Base-by-base conservation (phyloP, 2,888 invertebrate species). In the Chymomyza amoena region DNA sequence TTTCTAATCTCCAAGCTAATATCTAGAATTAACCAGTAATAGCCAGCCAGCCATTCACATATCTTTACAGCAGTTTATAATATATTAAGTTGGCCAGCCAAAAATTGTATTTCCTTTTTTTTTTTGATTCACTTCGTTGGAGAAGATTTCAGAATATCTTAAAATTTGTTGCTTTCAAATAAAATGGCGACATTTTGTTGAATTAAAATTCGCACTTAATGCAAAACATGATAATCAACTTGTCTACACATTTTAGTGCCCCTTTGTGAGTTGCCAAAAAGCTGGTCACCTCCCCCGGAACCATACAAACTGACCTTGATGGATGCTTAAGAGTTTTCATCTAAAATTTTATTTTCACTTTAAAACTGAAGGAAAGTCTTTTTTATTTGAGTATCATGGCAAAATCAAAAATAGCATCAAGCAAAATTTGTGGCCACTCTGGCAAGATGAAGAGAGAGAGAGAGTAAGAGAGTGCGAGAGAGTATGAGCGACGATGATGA, bases 381-480 rank as follows among this genome's bases (percentile, higher is more conserved):
- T 13, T 45, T 45, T 45, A 13, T 45, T 45, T 9, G 2, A 45
- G 10, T 15, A 13, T 45, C 28, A 13, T 57, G 28, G 57, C 57
- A 25, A 28, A 57, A 57, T 57, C 57, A 57, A 36, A 60, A 60
- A 60, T 60, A 60, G 60, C 15, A 60, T 16, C 6, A 13, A 45
- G 39, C 51, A 59, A 71, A 68, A 67, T 18, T 54, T 18, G 52
- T 18, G 16, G 57, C 18, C 18, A 25, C 25, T 25, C 57, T 18
- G 57, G 18, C 7, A 54, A 32, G 32, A 32, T 32, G 32, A 4
- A 15, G 36, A 60, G 36, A 32, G 32, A 13, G 15, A 13, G n/a
- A 4, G 18, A 60, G 25, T 66, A n/a, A n/a, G 45, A 32, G 51
- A 51, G 6, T 39, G 16, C 25, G 63, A 32, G 16, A 13, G 51